These are phyloP conservation scores for Steinernema hermaphroditum DNA, from an alignment of 2,888 invertebrate genomes.

Conservation along the genomic window DNA sequence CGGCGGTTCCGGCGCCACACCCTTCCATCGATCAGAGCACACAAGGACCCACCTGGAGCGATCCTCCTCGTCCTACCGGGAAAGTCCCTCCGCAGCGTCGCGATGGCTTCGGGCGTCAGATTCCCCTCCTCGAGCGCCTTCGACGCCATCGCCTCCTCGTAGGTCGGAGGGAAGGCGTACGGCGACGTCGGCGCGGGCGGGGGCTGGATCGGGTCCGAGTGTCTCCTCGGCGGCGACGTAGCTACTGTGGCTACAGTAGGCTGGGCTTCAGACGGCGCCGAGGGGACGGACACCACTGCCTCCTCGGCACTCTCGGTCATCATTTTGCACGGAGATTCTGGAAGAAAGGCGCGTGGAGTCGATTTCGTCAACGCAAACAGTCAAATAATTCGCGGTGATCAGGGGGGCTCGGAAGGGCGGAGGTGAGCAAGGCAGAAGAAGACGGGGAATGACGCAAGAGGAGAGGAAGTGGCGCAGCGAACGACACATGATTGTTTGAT, in stretches of 20 bases:
- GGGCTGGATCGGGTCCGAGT: constrained; percentile 3
- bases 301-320: constrained; percentile 23
- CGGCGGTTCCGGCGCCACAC: no score
- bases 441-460: neutral
- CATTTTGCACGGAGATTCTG: constrained; percentile 5
- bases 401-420: no score
- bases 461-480: no score
- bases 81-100: neutral
- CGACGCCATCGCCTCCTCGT: constrained; percentile 22
- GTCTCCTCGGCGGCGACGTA: neutral
- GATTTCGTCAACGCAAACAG: constrained; percentile 18
- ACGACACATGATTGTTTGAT: no score
- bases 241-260: constrained; percentile 18
- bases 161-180: constrained; percentile 20
- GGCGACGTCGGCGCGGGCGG: constrained; percentile 5
- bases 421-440: neutral
- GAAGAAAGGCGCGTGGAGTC: neutral
- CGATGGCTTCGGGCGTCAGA: neutral
- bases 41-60: neutral
- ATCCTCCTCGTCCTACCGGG: neutral
- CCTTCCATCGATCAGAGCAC: neutral
- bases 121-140: constrained; percentile 24
- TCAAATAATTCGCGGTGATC: constrained; percentile 8
- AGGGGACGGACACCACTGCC: neutral
- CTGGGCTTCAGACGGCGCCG: neutral